Evolutionary conservation across 2,113 vertebrate species (phyloP).

Genomic region (Dunckerocampus dactyliophorus): DNA sequence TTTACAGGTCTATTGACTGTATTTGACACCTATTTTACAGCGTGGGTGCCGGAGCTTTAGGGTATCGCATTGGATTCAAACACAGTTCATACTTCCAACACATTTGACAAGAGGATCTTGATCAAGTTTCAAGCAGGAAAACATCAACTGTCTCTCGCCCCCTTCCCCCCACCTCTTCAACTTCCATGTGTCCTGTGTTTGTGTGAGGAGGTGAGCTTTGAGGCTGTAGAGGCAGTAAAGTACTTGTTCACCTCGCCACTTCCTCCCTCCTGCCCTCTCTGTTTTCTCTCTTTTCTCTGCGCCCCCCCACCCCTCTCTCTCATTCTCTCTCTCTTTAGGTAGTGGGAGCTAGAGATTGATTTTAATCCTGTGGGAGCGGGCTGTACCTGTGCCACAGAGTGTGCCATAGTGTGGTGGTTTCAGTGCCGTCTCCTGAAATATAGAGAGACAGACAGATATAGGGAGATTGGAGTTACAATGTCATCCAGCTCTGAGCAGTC

Average conservation of each 20-base stretch:
- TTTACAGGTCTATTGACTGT: slow-evolving; percentile 69
- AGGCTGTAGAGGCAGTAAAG: slow-evolving; percentile 75
- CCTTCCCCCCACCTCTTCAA: slow-evolving; percentile 12
- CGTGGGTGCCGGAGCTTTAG: slow-evolving; percentile 45
- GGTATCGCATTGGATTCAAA: slow-evolving; percentile 62
- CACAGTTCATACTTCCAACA: slow-evolving; percentile 65
- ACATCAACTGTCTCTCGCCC: slow-evolving; percentile 53
- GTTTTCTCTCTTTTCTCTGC: slow-evolving; percentile 37
- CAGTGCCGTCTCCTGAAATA: slow-evolving; percentile 85
- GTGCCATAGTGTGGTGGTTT: slow-evolving; percentile 84
- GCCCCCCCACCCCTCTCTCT: slow-evolving; percentile 29
- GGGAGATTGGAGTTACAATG: slow-evolving; percentile 80
- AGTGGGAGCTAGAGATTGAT: slow-evolving; percentile 82
- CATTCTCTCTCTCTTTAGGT: slow-evolving; percentile 68
- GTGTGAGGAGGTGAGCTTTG: slow-evolving; percentile 69
- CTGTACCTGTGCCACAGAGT: slow-evolving; percentile 83
- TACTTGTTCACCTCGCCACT: slow-evolving; percentile 75
- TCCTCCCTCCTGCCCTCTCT: slow-evolving; percentile 62
- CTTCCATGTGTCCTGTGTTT: slow-evolving; percentile 48
- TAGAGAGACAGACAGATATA: slow-evolving; percentile 86
- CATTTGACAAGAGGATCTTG: slow-evolving; percentile 65
- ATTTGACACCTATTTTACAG: slow-evolving; percentile 64
- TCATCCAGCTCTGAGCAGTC: slow-evolving; percentile 75
- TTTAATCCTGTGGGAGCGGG: slow-evolving; percentile 84
- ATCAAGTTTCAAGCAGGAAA: slow-evolving; percentile 68